Base-by-base conservation (phyloP, 2,888 invertebrate genomes). In the Buathra laborator region DNA sequence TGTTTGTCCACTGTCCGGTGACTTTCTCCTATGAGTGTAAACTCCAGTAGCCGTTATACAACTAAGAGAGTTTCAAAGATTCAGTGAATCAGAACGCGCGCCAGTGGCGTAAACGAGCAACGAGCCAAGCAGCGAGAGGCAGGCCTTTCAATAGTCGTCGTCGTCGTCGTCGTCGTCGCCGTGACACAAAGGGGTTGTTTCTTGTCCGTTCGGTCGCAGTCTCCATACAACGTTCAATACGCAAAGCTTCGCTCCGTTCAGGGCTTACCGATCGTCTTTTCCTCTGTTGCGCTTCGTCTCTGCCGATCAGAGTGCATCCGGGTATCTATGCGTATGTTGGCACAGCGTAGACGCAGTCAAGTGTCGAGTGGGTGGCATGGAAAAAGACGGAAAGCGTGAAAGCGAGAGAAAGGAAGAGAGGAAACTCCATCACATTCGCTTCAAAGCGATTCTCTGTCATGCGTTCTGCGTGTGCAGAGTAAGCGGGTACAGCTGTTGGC, bases 371-470 rank as follows among this genome's bases (percentile, higher is more conserved):
- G 62, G 64, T 16, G 64, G 62, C 66, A 12, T 1, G 59, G 19
- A 79, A 94, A 95, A 95, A 95, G 44, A 74, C 37, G 59, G 80
- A 71, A 62, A 79, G 44, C 83, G 70, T 37, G 51, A 66, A 77
- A 76, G 56, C 51, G 79, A 76, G 70, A 83, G 79, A 75, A 32
- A 53, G 68, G 62, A 77, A 66, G 66, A 56, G 46, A n/a, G 19
- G 53, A 56, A 32, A 62, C 74, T 74, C 64, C 68, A 53, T 70
- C 83, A 79, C 64, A 83, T 78, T 79, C 66, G 79, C 83, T 83
- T 83, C 83, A 83, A 83, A 83, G 83, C 75, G 74, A 79, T 79
- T 75, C 83, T 79, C 79, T 53, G 74, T 71, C 66, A 68, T 67
- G 62, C 62, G 29, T 62, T 62, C 32, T 62, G 62, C 62, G 62